Evolutionary conservation across 2,888 invertebrate genomes (phyloP).

Genomic region (Eudemis profundana): DNA sequence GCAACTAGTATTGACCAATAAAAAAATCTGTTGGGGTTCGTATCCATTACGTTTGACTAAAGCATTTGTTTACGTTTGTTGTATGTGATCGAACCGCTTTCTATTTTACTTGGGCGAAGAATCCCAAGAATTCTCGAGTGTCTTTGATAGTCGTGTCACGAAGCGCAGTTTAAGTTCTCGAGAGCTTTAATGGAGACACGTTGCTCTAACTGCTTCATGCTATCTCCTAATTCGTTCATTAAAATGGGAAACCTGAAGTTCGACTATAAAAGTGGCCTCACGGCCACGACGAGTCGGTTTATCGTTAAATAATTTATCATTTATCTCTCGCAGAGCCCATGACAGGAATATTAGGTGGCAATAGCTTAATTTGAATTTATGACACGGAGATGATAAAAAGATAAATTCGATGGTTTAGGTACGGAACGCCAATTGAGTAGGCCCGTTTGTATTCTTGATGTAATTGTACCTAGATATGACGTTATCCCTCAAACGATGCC

Average conservation of each 20-base stretch:
- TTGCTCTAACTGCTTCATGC: conserved; percentile 29
- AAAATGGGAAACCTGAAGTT: conserved; percentile 18
- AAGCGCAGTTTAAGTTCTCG: conserved; percentile 17
- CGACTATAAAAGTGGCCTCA: conserved; percentile 7
- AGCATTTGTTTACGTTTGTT: conserved; percentile 57
- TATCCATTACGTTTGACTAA: conserved; percentile 68
- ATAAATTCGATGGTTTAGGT: conserved; percentile 19
- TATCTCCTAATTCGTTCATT: conserved; percentile 29
- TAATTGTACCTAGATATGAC: conserved; percentile 44
- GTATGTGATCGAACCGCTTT: conserved; percentile 68
- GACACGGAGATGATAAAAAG: conserved; percentile 19
- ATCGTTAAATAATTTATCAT: conserved; percentile 12
- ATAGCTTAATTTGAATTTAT: conserved; percentile 31
- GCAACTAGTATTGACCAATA: conserved; percentile 74
- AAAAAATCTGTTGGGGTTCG: conserved; percentile 67
- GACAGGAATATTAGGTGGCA: conserved; percentile 25
- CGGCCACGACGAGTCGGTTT: conserved; percentile 7
- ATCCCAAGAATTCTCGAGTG: conserved; percentile 31
- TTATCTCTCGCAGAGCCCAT: conserved; percentile 19
- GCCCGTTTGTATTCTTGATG: conserved; percentile 7
- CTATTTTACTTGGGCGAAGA: conserved; percentile 60
- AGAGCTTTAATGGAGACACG: conserved; percentile 33
- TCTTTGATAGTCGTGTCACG: conserved; percentile 38
- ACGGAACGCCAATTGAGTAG: neutral
- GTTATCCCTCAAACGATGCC: conserved; percentile 6